Evolutionary conservation across 2,888 invertebrate species (phyloP), one percentile per base, ranked within the genome.

Genomic region (Anticlea derivata): DNA sequence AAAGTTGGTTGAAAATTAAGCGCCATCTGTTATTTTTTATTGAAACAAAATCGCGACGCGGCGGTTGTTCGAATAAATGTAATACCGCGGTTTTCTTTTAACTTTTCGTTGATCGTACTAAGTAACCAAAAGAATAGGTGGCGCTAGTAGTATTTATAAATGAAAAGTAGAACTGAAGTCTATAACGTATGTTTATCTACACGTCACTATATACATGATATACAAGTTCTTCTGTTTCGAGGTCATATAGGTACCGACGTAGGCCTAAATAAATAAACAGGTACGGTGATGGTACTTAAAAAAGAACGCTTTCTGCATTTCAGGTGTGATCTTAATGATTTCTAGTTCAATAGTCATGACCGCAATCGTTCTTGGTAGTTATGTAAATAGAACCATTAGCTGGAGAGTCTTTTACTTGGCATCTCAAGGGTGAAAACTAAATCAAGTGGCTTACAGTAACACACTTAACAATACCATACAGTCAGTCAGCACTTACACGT

Each of bases 1-100:
- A 17, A 3, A 17, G 17, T 17, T 4, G 2, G 17, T 17, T 17
- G n/a, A 17, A 17, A 17, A 17, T 17, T 12, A 11, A 44, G 52
- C 55, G 60, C 55, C 60, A 57, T 60, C 60, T 60, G 11, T 53
- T 41, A 8, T 7, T 23, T 13, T 11, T 11, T 1, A 7, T 1
- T 0, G 7, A 40, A 60, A 40, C 39, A 1, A 29, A 1, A 7
- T 31, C 22, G 33, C 13, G 11, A 10, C 12, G 31, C 2, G 1
- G 11, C 24, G 2, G 8, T 12, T n/a, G n/a, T n/a, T n/a, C n/a
- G 13, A 38, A 26, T 17, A 43, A 24, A 31, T 7, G 7, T 7
- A 5, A 7, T 8, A 23, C 29, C n/a, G 33, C 24, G 23, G 10
- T 37, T 45, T 33, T 27, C 38, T 27, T 34, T 43, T 20, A 26